Percentiles rank a stretch among this genome's conserved stretches.
phyloP scores from a whole-genome alignment of 2,797 vertebrate species.

The Philypnodon macrostomus region DNA sequence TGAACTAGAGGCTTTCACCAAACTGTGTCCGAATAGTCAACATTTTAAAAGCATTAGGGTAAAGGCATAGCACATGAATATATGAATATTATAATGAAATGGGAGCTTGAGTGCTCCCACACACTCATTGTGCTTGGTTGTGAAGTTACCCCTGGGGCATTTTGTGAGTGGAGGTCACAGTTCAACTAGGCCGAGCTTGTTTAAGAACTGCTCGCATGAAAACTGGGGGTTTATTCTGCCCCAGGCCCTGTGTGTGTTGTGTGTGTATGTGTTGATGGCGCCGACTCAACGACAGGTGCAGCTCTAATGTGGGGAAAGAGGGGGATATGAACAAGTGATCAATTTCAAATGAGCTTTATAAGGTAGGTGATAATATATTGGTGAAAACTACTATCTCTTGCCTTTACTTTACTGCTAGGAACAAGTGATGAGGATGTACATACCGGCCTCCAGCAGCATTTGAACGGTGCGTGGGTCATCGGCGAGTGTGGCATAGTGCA shows the following conservation, averaged over 20 bases:
- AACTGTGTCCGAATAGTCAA: constrained; percentile 2
- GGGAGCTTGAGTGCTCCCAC: constrained; percentile 29
- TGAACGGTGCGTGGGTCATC: constrained; percentile 81
- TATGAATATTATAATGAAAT: constrained; percentile 41
- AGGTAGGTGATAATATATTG: constrained; percentile 36
- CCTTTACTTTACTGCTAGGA: too few species aligned
- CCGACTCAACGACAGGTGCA: constrained; percentile 72
- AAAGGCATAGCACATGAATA: constrained; percentile 25
- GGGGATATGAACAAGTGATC: constrained; percentile 55
- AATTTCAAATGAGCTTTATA: constrained; percentile 64
- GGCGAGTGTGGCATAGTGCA: constrained; percentile 90
- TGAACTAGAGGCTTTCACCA: constrained; percentile 8
- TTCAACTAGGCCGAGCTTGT: constrained; percentile 68
- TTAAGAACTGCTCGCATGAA: constrained; percentile 68
- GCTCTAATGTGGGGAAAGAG: constrained; percentile 33
- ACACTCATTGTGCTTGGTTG: constrained; percentile 49
- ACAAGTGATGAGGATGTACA: constrained; percentile 1
- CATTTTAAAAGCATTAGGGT: constrained; percentile 17
- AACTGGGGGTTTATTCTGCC: constrained; percentile 51
- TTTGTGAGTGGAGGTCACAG: constrained; percentile 69
- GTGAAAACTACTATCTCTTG: constrained; percentile 2
- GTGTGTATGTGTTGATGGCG: constrained; percentile 16
- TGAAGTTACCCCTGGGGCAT: constrained; percentile 71
- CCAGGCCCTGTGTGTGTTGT: constrained; percentile 35
- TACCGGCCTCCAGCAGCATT: constrained; percentile 82